Evolutionary conservation across 2,797 vertebrate species (phyloP), one percentile per base, ranked within the genome.

Genomic region (Dermochelys coriacea): DNA sequence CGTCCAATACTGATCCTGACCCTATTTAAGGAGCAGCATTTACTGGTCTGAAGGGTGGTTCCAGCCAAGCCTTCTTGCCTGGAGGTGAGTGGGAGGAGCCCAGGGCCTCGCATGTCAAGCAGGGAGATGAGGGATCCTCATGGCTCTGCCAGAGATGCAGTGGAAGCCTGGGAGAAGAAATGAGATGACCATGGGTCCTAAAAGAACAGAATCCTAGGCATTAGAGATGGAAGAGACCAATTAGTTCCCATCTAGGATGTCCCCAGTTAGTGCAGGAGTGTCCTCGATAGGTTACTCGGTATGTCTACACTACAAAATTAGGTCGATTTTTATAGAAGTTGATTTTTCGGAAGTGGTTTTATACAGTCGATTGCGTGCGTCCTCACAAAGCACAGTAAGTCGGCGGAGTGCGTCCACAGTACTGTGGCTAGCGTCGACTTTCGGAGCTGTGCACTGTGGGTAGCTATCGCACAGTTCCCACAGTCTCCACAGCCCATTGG

Each of bases 1-100:
- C 64, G 34, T 64, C 31, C 34, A 64, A 10, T 87, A 75, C 41
- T 79, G 61, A 89, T 27, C 77, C 68, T 11, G 21, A 1, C 2
- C 14, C 45, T 47, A 19, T 82, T 88, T 12, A 1, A 29, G 55
- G 79, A 59, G 21, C 79, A 71, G 3, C 47, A 54, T 59, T 80
- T 54, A 51, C 0, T n/a, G 49, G 27, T 10, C 0, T 0, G 9
- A 55, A 50, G 81, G 81, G 34, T 80, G 79, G 45, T 59, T 77
- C 14, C 77, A 21, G 78, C 41, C 55, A 52, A 47, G 15, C 29
- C 11, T 52, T 57, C 51, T 25, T 49, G 1, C 37, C 27, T 41
- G 82, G 52, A 52, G 86, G 0, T 52, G n/a, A 27, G 34, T 50
- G 49, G 86, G 37, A 88, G 59, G 2, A 21, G 6, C 34, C 29